Evolutionary conservation across 2,888 invertebrate genomes (phyloP), one percentile per base, ranked within the genome.

Genomic region (Eristalinus sepulchralis): DNA sequence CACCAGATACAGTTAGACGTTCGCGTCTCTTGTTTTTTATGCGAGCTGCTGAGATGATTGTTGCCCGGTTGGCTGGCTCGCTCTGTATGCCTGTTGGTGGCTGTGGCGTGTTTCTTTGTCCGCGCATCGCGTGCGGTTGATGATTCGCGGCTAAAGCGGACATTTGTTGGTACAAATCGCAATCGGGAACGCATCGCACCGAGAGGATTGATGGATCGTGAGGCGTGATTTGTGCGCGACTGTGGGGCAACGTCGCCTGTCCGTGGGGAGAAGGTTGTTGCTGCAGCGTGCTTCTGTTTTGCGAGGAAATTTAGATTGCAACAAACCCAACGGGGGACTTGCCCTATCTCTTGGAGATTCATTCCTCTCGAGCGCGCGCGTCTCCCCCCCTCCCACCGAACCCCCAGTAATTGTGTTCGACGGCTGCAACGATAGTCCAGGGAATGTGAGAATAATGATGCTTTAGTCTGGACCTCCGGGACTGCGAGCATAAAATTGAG

Each of bases 1-100:
- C 64, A 59, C 33, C 66, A 86, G 71, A 75, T 86, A 86, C 86
- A 78, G 86, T 86, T 86, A 86, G 78, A 75, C 57, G 24, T 22
- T 57, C 24, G 57, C 22, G 17, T 73, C 20, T 66, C 17, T 10
- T 68, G 31, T 27, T 24, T 27, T 8, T 27, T 17, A 53, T 8
- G 39, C 59, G 27, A 27, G 27, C 27, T 34, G 27, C 27, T 34
- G 10, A 31, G 6, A 2, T 39, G 20, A 24, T 55, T 27, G 27
- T 27, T 47, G 47, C 47, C 17, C 17, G 47, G 47, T n/a, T 17
- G 47, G 8, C 34, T 9, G 34, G 34, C 47, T 36, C 24, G 33
- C n/a, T 24, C 27, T 39, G 9, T 39, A 3, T 13, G 36, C 22
- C 17, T 79, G 47, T 5, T 60, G 39, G 55, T 20, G 9, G 20